phyloP scores from a whole-genome alignment of 2,888 invertebrate genomes.

The Allophyes oxyacanthae region DNA sequence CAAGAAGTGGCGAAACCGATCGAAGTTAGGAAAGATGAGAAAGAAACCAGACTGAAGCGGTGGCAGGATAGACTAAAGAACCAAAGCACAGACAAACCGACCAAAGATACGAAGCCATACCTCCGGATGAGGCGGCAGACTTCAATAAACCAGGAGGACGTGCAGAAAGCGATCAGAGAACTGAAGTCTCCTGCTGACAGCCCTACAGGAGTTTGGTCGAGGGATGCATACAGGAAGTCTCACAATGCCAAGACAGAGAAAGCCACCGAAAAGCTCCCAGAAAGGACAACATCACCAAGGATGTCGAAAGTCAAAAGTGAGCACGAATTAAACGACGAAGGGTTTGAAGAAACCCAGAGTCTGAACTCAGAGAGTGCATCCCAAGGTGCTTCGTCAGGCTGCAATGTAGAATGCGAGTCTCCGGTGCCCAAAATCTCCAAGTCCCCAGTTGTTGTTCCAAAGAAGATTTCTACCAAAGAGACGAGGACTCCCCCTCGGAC shows the following conservation, averaged over 20 bases:
- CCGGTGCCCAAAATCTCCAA: slow-evolving; percentile 84
- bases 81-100: slow-evolving; percentile 84
- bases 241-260: slow-evolving; percentile 72
- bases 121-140: slow-evolving; percentile 91
- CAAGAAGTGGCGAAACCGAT: slow-evolving; percentile 79
- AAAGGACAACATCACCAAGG: slow-evolving; percentile 82
- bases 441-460: slow-evolving; percentile 77
- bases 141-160: slow-evolving; percentile 92
- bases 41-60: slow-evolving; percentile 90
- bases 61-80: slow-evolving; percentile 93
- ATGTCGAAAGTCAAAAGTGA: slow-evolving; percentile 89
- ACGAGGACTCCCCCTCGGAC: slow-evolving; percentile 78
- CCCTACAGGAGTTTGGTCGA: slow-evolving; percentile 90
- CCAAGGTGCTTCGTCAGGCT: slow-evolving; percentile 94
- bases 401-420: slow-evolving; percentile 91
- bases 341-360: slow-evolving; percentile 97
- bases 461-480: slow-evolving; percentile 88
- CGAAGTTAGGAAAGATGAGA: slow-evolving; percentile 84
- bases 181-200: slow-evolving; percentile 90
- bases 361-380: slow-evolving; percentile 96
- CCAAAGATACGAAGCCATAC: slow-evolving; percentile 83
- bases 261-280: slow-evolving; percentile 68
- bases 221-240: slow-evolving; percentile 81
- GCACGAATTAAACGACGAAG: slow-evolving; percentile 95
- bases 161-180: slow-evolving; percentile 91